phyloP scores from a whole-genome alignment of 2,113 vertebrate genomes.

The Prunella himalayana region DNA sequence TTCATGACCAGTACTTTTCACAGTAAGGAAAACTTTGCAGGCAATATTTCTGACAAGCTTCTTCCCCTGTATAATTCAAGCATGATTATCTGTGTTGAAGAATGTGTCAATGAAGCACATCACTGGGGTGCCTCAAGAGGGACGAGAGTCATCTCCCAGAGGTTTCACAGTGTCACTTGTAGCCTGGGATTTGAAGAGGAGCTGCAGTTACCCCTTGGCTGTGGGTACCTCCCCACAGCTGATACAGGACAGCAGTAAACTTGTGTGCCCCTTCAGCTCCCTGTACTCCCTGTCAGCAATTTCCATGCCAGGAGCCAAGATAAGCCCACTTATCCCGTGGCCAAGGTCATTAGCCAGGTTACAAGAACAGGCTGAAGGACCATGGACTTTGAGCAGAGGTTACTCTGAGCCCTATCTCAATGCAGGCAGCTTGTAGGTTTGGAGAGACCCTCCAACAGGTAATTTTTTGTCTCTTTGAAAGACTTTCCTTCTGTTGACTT shows the following conservation, averaged over 20 bases:
- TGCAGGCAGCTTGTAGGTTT: neutral
- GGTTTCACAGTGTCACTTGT: neutral
- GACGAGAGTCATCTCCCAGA: neutral
- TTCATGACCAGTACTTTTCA: neutral
- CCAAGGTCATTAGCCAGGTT: neutral
- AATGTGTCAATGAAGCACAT: accelerated
- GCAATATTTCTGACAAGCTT: neutral
- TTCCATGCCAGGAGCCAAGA: neutral
- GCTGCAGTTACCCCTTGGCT: neutral
- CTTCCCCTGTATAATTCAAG: neutral
- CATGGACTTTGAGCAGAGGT: neutral
- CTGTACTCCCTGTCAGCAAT: neutral
- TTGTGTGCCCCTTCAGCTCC: neutral
- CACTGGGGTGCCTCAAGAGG: neutral
- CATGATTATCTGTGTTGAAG: neutral
- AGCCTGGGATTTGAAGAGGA: neutral
- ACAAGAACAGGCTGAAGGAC: neutral
- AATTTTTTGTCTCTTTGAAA: neutral
- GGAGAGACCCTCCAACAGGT: neutral
- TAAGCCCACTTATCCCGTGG: neutral
- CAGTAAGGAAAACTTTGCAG: neutral
- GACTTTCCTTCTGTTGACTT: neutral
- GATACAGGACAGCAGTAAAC: neutral
- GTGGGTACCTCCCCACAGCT: neutral
- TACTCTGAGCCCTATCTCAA: neutral